Conservation (phyloP, 2,113 vertebrate species). For the Phalacrocorax brasilianus region DNA sequence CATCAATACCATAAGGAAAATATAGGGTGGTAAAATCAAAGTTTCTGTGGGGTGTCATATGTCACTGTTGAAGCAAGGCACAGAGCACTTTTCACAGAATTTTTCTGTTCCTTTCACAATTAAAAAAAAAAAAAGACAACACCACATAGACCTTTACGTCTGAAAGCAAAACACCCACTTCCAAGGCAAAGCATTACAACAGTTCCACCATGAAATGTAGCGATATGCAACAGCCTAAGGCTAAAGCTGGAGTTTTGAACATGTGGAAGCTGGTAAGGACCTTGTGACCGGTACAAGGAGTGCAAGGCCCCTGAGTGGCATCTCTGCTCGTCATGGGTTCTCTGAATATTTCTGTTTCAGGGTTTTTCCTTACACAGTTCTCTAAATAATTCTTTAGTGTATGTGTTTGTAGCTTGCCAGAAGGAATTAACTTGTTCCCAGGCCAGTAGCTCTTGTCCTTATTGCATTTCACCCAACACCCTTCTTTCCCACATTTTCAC, state of each 20-base stretch:
- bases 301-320: not conserved
- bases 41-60: not conserved
- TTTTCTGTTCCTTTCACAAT: not conserved
- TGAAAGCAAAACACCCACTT: not conserved
- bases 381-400: not conserved
- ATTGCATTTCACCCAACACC: not conserved
- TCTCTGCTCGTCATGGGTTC: not conserved
- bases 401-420: not conserved
- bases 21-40: not conserved
- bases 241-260: not conserved
- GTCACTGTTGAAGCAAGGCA: not conserved
- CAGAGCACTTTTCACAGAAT: not conserved
- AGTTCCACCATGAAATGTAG: not conserved
- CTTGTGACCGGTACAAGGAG: not conserved
- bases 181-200: not conserved
- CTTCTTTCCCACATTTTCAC: rapidly evolving
- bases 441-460: not conserved
- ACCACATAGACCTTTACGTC: not conserved
- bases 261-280: not conserved
- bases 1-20: not conserved
- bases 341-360: not conserved
- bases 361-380: not conserved
- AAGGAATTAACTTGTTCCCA: not conserved
- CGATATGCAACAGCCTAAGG: not conserved
- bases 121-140: not conserved